Percentiles rank a stretch among this genome's conserved stretches.
These are phyloP conservation scores for Phocoena sinus DNA, from an alignment of 2,113 vertebrate genomes.

Conservation along the genomic window DNA sequence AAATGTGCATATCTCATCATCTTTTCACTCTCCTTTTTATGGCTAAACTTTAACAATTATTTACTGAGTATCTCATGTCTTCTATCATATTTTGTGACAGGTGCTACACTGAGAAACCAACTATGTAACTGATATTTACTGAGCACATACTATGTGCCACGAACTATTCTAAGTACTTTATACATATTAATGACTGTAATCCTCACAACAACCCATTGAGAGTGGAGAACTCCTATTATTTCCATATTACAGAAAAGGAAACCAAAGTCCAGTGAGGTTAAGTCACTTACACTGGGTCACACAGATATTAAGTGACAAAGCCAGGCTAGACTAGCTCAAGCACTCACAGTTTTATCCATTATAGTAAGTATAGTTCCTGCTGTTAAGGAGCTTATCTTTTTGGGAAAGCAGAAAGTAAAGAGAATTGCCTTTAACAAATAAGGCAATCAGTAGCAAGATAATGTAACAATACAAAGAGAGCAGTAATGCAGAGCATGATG, in stretches of 20 bases:
- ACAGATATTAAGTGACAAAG: not conserved
- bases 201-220: not conserved
- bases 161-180: not conserved
- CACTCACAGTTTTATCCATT: not conserved
- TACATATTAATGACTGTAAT: not conserved
- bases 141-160: not conserved
- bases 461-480: not conserved
- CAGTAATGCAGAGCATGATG: not conserved
- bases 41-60: not conserved
- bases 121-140: not conserved
- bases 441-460: not conserved
- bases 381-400: not conserved
- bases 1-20: not conserved
- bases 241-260: not conserved
- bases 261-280: not conserved
- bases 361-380: not conserved
- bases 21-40: not conserved
- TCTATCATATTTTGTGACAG: not conserved
- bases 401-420: not conserved
- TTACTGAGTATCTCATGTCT: not conserved
- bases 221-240: not conserved
- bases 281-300: not conserved
- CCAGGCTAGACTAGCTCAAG: not conserved
- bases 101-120: not conserved
- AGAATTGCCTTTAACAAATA: not conserved